Base-by-base conservation (phyloP, 1,140 invertebrate genomes). In the roundworm (Caenorhabditis elegans) region DNA sequence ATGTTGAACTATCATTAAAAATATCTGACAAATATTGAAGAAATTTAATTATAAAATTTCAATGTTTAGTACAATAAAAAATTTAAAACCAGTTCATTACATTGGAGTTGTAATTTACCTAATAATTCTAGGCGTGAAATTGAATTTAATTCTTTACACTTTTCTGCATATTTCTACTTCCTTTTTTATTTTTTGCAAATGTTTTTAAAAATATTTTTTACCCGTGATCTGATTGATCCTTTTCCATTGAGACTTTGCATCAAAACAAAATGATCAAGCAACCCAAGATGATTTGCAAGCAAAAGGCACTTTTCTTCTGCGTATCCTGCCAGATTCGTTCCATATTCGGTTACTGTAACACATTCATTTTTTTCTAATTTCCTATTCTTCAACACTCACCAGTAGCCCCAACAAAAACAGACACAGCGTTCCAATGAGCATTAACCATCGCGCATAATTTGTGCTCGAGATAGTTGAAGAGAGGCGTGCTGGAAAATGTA, bases 231-330 rank as follows among this genome's bases (percentile, higher is more conserved):
- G 6, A 88, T 39, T n/a, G 80, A 65, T 46, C 80, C 78, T 47
- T 88, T 88, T 77, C 88, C 81, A 49, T 87, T 75, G 34, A 88
- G 86, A 26, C 87, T 83, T 15, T 85, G 88, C 87, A 88, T 88
- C 26, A 88, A 46, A 39, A 85, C 84, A 48, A 88, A 88, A 48
- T 88, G 87, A 80, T 88, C 87, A 8, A 88, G 78, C 11, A 88
- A 76, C 6, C 87, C 87, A 15, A 88, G 84, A 79, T 88, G 87
- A 76, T 88, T 88, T 5, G 82, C 49, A 5, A 88, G 60, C 34
- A 83, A 84, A 22, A 88, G 83, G 13, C 48, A 75, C 3, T 88
- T 85, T 43, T 86, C 82, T 60, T 88, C 88, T 3, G 88, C 77
- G 39, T 86, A 76, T 8, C 46, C 13, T 1, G 79, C 26, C 8